A percentile compares a stretch with the other conserved stretches of the same genome.
phyloP scores from a whole-genome alignment of 2,113 vertebrate genomes.

The Polypterus senegalus region DNA sequence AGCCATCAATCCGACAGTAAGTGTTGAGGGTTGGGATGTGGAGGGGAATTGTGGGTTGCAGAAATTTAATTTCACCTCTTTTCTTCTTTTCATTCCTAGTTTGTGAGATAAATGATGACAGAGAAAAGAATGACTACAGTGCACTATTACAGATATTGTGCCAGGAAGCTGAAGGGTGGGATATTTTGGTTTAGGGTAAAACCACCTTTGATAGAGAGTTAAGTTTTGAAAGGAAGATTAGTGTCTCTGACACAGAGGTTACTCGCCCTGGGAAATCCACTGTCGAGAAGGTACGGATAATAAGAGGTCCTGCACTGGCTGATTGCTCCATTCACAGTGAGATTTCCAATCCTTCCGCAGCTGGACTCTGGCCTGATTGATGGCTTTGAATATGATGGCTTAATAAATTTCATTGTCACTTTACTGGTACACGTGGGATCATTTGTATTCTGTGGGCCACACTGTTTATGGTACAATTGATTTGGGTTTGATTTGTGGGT shows the following conservation, averaged over 20 bases:
- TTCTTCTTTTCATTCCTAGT: background rate
- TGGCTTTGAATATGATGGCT: conserved; percentile 14
- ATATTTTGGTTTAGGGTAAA: background rate
- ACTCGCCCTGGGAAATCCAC: conserved; percentile 12
- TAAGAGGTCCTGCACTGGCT: conserved; percentile 2
- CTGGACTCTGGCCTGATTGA: conserved; percentile 13
- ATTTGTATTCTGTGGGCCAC: background rate
- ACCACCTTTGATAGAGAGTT: conserved; percentile 19
- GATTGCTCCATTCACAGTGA: conserved; percentile 9
- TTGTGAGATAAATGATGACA: background rate
- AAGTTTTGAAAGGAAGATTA: conserved; percentile 27
- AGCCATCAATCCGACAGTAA: background rate
- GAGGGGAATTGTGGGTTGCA: background rate
- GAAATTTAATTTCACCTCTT: background rate
- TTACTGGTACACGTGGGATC: conserved; percentile 4
- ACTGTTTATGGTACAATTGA: conserved; percentile 13
- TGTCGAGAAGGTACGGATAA: conserved; percentile 1
- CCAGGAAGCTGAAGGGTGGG: too few relatives aligned
- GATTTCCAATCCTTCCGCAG: background rate
- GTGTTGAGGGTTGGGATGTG: background rate
- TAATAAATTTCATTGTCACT: conserved; percentile 9
- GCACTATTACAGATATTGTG: background rate
- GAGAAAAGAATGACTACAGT: conserved; percentile 1
- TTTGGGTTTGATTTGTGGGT: conserved; percentile 10
- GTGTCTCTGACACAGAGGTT: conserved; percentile 17